Evolutionary conservation across 2,888 invertebrate species (phyloP).

Genomic region (Pecten maximus): DNA sequence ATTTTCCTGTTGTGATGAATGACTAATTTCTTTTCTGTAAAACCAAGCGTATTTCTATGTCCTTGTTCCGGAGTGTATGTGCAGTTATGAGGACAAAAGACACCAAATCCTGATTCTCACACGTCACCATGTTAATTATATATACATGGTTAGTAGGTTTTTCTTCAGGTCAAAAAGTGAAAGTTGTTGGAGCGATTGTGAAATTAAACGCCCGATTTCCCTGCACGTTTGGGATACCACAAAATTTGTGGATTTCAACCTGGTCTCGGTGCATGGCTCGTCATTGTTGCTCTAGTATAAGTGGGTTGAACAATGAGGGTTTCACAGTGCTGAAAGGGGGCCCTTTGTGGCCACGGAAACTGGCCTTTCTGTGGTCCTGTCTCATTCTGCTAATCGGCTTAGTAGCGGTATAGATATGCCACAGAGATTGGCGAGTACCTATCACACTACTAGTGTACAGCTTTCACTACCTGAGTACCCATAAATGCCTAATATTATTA

Average conservation of each 20-base stretch:
- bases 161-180: slow-evolving; percentile 14
- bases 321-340: not conserved
- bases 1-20: not conserved
- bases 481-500: slow-evolving; percentile 33
- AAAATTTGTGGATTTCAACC: not conserved
- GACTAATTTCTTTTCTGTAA: not conserved
- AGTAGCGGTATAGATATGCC: slow-evolving; percentile 9
- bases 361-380: not conserved
- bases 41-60: not conserved
- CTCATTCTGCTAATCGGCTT: slow-evolving; percentile 20
- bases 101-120: not conserved
- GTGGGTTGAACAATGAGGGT: not conserved
- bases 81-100: not conserved
- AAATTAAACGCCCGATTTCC: not conserved
- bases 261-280: not conserved
- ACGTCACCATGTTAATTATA: not conserved
- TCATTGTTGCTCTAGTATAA: not conserved
- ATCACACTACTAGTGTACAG: not conserved
- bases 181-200: not conserved
- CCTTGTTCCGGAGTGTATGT: not conserved
- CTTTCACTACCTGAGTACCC: slow-evolving; percentile 26
- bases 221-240: not conserved
- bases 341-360: not conserved
- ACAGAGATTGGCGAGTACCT: slow-evolving; percentile 2
- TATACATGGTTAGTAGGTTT: not conserved